Evolutionary conservation across 2,888 invertebrate genomes (phyloP).

Genomic region (Dermolepida albohirtum): DNA sequence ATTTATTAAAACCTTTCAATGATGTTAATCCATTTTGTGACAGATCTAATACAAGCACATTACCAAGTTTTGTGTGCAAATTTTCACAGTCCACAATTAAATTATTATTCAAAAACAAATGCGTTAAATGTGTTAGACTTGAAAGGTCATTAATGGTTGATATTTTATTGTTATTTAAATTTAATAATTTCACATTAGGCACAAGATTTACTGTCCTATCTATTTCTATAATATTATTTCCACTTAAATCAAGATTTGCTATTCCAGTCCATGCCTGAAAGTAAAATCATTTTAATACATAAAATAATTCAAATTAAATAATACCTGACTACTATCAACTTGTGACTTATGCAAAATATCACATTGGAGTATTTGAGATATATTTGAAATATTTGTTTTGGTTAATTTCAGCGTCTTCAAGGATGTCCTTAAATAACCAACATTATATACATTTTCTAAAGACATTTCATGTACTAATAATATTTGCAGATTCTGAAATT

Average conservation of each 20-base stretch:
- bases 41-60: conserved; percentile 86
- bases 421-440: conserved; percentile 72
- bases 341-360: conserved; percentile 82
- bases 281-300: conserved; percentile 40
- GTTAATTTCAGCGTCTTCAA: conserved; percentile 74
- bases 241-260: conserved; percentile 79
- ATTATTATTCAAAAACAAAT: conserved; percentile 85
- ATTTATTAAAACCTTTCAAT: conserved; percentile 79
- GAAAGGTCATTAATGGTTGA: conserved; percentile 81
- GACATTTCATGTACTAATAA: conserved; percentile 78
- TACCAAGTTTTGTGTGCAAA: conserved; percentile 88
- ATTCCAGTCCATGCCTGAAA: conserved; percentile 78
- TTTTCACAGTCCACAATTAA: conserved; percentile 77
- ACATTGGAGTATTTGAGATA: conserved; percentile 85
- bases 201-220: conserved; percentile 85
- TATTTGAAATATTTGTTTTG: conserved; percentile 74
- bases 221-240: conserved; percentile 81
- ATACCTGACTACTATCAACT: conserved; percentile 61
- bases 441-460: conserved; percentile 74
- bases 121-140: conserved; percentile 79
- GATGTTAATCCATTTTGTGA: conserved; percentile 85
- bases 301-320: too few species aligned
- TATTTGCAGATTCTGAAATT: conserved; percentile 69
- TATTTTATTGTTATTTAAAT: conserved; percentile 84
- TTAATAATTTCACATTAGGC: conserved; percentile 77